Evolutionary conservation across 2,113 vertebrate species (phyloP), one percentile per base, ranked within the genome.

Genomic region (Platichthys flesus): DNA sequence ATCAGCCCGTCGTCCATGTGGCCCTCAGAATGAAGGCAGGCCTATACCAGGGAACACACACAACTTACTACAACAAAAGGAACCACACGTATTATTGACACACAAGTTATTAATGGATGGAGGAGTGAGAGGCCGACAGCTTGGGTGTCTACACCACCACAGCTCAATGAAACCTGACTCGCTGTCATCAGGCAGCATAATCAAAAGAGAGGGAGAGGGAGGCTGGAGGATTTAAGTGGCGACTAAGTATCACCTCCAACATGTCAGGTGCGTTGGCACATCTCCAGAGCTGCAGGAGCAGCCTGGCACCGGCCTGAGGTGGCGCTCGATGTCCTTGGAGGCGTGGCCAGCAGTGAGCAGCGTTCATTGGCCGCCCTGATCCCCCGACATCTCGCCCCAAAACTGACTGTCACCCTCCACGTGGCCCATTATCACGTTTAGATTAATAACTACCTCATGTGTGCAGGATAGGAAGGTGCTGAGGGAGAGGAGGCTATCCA

Each of bases 1-100:
- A 92, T 97, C 54, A 99, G 88, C 23, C 97, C 97, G 7, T 99
- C 97, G 63, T 99, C 97, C 97, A 97, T 99, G 82, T 99, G 97
- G 60, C 97, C 97, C 91, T 99, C 97, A 90, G 95, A 94, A 70
- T 98, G 97, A 66, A 99, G 94, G 84, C 97, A 97, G 76, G 97
- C 96, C 97, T 99, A 64, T 8, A 21, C 49, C 77, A 59, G 15
- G 23, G 56, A 26, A 70, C 55, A 82, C 1, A 49, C 55, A 57
- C 15, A 49, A 28, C 47, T 59, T 9, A 59, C 21, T 45, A 10
- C 18, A n/a, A 54, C 51, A 54, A 4, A 54, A 54, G 51, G 51
- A 51, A 0, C 49, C 15, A 51, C 49, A 16, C 49, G 5, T 31
- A 1, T 31, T 31, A 31, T 7, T 31, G 31, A 31, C 15, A 51